Conservation (phyloP, 2,113 vertebrate genomes). For the Chauna torquata region DNA sequence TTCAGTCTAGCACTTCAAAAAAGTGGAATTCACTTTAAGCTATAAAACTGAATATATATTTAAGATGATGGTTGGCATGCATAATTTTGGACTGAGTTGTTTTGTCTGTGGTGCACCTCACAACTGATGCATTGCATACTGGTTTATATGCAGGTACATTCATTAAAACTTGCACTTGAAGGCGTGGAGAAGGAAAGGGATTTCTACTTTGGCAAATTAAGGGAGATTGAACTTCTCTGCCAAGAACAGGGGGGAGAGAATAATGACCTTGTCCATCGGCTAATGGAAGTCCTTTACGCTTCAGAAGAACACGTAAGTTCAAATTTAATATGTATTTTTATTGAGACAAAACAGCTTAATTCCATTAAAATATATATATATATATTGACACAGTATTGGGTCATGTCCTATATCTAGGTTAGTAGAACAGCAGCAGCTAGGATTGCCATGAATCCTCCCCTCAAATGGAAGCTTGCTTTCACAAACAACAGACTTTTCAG, state of each 20-base stretch:
- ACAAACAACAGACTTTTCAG: not conserved
- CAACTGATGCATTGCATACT: not conserved
- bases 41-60: not conserved
- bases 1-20: not conserved
- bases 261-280: constrained; percentile 88
- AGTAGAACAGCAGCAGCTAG: not conserved
- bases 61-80: not conserved
- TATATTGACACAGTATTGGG: not conserved
- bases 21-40: not conserved
- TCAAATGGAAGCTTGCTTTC: not conserved
- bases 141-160: constrained; percentile 84
- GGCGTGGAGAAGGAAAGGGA: constrained; percentile 97
- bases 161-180: constrained; percentile 95
- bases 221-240: constrained; percentile 96
- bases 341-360: not conserved
- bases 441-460: not conserved
- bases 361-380: accelerated
- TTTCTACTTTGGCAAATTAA: constrained; percentile 98
- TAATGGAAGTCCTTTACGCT: constrained; percentile 97
- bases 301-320: constrained; percentile 91
- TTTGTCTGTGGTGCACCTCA: not conserved
- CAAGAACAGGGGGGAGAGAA: constrained; percentile 95
- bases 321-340: not conserved
- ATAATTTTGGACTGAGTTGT: not conserved
- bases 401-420: not conserved